Base-by-base conservation (phyloP, 2,797 vertebrate species). In the Cyprinella venusta region DNA sequence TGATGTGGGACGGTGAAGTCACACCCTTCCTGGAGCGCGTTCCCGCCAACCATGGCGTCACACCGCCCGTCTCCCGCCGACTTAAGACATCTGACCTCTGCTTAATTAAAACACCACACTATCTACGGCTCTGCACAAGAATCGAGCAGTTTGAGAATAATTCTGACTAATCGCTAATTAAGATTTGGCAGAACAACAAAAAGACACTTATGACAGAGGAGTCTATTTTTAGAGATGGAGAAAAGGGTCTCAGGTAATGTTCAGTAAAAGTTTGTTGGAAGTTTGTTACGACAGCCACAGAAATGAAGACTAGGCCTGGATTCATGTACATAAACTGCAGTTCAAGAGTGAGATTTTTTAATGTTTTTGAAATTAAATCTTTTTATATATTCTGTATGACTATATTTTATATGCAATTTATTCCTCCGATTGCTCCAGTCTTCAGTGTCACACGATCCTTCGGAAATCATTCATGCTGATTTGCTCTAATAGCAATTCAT, bases 51-150 rank as follows among this genome's bases (percentile, higher is more conserved):
- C 87, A 88, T 86, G 82, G 86, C 91, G 88, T 92, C 89, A 85
- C 89, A 91, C 89, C 80, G 8, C 38, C n/a, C 10, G 15, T 70
- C 65, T 72, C 93, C 92, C 91, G 91, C 92, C 92, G 93, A 92
- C 93, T 94, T 94, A 92, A 94, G 93, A 94, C 93, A 93, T 93
- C 91, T 94, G 94, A 94, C 94, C 94, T 91, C 90, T 89, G 89
- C 92, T 94, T 95, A 95, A 95, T 95, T 95, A 94, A 95, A 95
- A 94, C 93, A 94, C 92, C 92, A 93, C 89, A 90, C 91, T 89
- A 90, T 91, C 90, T 91, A 92, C 92, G 90, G 88, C 91, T 87
- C 91, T 93, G 92, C 77, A 81, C 87, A 84, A 89, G 88, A 87
- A 84, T 83, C 69, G 87, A 86, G 76, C 89, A 90, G 88, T 92